A percentile compares a stretch with the other conserved stretches of the same genome.
phyloP scores from a whole-genome alignment of 2,113 vertebrate genomes.

The Xenotilapia caudafasciata region DNA sequence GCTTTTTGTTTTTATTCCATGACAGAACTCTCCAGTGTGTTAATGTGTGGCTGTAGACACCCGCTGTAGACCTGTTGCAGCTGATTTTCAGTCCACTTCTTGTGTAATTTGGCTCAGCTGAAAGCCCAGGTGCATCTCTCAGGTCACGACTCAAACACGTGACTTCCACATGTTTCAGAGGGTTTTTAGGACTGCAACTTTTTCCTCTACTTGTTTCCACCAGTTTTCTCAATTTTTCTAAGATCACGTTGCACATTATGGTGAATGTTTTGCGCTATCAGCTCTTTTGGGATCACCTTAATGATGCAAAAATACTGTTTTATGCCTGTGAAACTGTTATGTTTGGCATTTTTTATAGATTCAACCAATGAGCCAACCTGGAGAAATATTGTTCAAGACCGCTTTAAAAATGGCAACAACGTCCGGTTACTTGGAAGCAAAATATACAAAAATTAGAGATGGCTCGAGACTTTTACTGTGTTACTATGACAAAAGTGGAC shows the following conservation, averaged over 20 bases:
- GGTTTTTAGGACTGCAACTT: background rate
- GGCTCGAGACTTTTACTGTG: background rate
- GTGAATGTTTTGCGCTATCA: background rate
- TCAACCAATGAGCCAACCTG: background rate
- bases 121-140: background rate
- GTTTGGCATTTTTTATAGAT: background rate
- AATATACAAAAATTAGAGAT: background rate
- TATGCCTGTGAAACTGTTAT: background rate
- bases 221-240: background rate
- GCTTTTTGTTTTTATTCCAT: background rate
- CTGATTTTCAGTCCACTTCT: background rate
- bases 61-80: rapidly evolving
- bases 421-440: background rate
- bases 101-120: background rate
- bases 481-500: background rate
- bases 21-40: background rate
- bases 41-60: background rate
- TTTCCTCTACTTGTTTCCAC: background rate
- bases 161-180: background rate
- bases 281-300: background rate
- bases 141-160: background rate
- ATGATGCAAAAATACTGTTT: background rate
- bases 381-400: background rate
- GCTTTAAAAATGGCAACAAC: background rate
- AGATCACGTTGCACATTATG: background rate